phyloP scores from a whole-genome alignment of 2,888 invertebrate genomes.

The Meghimatium bilineatum region DNA sequence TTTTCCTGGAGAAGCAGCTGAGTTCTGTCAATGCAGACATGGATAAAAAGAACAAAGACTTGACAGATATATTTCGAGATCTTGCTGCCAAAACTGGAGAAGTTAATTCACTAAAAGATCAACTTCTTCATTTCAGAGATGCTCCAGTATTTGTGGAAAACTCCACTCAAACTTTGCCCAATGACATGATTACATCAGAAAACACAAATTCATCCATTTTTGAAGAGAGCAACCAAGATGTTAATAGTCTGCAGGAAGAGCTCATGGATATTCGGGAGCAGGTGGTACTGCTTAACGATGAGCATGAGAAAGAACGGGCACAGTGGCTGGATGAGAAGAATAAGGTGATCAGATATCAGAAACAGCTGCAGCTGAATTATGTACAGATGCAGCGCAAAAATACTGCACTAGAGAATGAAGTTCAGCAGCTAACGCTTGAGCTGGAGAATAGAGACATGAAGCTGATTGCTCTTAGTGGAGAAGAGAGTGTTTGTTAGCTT shows the following conservation, averaged over 20 bases:
- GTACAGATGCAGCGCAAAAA: slow-evolving; percentile 90
- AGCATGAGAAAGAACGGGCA: slow-evolving; percentile 83
- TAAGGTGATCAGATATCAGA: slow-evolving; percentile 88
- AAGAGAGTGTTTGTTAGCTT: slow-evolving; percentile 70
- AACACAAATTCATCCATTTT: slow-evolving; percentile 56
- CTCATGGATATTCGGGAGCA: slow-evolving; percentile 55
- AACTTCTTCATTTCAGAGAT: slow-evolving; percentile 47
- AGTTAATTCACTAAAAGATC: slow-evolving; percentile 58
- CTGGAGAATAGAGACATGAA: slow-evolving; percentile 74
- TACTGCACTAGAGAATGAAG: slow-evolving; percentile 85
- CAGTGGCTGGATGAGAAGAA: slow-evolving; percentile 92
- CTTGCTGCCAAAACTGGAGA: slow-evolving; percentile 57
- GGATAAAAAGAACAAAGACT: slow-evolving; percentile 59
- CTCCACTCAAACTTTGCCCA: slow-evolving; percentile 33
- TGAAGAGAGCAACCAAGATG: slow-evolving; percentile 57
- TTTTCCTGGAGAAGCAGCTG: slow-evolving; percentile 82
- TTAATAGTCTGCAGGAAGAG: slow-evolving; percentile 57
- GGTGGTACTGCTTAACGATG: slow-evolving; percentile 51
- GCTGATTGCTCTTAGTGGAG: slow-evolving; percentile 68
- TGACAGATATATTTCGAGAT: slow-evolving; percentile 59
- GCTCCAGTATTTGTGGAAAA: slow-evolving; percentile 20
- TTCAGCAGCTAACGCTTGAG: slow-evolving; percentile 81
- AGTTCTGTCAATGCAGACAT: slow-evolving; percentile 80
- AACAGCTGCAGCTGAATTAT: slow-evolving; percentile 90
- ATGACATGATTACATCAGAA: slow-evolving; percentile 43